These are phyloP conservation scores for Chionodraco myersi DNA, from an alignment of 2,113 vertebrate species.

Conservation along the genomic window DNA sequence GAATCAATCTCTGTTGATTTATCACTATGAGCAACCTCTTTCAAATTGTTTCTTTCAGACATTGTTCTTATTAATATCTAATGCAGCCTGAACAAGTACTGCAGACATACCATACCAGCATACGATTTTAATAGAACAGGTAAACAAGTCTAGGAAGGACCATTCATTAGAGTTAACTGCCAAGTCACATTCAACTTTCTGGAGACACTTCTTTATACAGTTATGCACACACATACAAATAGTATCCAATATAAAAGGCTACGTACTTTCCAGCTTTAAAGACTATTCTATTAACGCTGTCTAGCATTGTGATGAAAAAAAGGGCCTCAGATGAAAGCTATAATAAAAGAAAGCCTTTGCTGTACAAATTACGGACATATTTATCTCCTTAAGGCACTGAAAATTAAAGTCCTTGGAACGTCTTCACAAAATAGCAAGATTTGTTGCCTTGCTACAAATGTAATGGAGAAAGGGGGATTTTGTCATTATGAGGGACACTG, in stretches of 20 bases:
- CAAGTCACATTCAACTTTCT: background rate
- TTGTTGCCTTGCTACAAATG: slow-evolving; percentile 38
- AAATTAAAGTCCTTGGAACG: slow-evolving; percentile 68
- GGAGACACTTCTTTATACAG: background rate
- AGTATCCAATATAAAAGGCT: background rate
- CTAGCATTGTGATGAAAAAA: slow-evolving; percentile 27
- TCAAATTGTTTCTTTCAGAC: background rate
- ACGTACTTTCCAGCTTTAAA: slow-evolving; percentile 3
- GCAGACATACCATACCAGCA: too few species aligned
- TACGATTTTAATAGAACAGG: background rate
- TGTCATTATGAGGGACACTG: slow-evolving; percentile 48
- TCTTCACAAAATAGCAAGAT: slow-evolving; percentile 46
- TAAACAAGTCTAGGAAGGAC: background rate
- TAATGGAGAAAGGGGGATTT: slow-evolving; percentile 41
- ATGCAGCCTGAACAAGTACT: too few species aligned
- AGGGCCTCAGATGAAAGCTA: slow-evolving; percentile 30
- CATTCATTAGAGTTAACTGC: background rate
- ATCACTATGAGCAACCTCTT: too few species aligned
- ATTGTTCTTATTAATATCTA: too few species aligned
- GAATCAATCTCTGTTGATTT: too few species aligned
- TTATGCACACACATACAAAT: background rate
- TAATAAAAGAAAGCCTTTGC: slow-evolving; percentile 13
- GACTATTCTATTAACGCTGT: slow-evolving; percentile 33
- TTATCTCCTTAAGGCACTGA: slow-evolving; percentile 51
- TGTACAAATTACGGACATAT: slow-evolving; percentile 45